These are phyloP conservation scores for Ischnus inquisitorius DNA, from an alignment of 2,888 invertebrate genomes.

Conservation along the genomic window DNA sequence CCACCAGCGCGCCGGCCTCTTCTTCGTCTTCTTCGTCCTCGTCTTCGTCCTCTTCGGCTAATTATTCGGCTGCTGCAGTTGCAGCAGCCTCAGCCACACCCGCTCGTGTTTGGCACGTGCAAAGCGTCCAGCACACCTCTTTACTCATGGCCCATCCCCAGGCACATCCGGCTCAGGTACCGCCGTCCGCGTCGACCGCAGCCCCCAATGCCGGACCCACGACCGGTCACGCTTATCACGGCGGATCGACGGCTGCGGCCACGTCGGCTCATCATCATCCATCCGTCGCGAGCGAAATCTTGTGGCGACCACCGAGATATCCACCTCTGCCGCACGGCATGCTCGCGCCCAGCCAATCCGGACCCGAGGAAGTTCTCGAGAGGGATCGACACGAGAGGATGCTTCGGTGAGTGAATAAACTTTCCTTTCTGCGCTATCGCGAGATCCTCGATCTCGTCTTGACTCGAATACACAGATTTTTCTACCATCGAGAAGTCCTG, in stretches of 20 bases:
- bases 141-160: conserved; percentile 88
- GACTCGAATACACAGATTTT: background rate
- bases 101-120: conserved; percentile 86
- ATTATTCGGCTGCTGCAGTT: conserved; percentile 79
- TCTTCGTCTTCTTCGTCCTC: conserved; percentile 54
- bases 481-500: too few species aligned
- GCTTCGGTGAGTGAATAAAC: conserved; percentile 59
- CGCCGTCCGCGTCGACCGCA: conserved; percentile 81
- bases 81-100: conserved; percentile 79
- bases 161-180: conserved; percentile 70
- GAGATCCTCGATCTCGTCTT: background rate
- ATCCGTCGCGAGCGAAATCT: conserved; percentile 82
- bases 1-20: conserved; percentile 77
- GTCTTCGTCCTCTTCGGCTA: conserved; percentile 42
- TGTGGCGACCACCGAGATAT: conserved; percentile 85
- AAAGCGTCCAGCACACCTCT: conserved; percentile 88
- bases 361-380: conserved; percentile 86
- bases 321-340: conserved; percentile 87
- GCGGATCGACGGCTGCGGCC: conserved; percentile 60
- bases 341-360: conserved; percentile 85
- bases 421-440: background rate
- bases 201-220: conserved; percentile 73
- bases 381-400: conserved; percentile 88
- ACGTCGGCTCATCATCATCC: conserved; percentile 78
- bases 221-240: conserved; percentile 82